These are phyloP conservation scores for Tortricodes alternella DNA, from an alignment of 2,888 invertebrate genomes.

Conservation along the genomic window DNA sequence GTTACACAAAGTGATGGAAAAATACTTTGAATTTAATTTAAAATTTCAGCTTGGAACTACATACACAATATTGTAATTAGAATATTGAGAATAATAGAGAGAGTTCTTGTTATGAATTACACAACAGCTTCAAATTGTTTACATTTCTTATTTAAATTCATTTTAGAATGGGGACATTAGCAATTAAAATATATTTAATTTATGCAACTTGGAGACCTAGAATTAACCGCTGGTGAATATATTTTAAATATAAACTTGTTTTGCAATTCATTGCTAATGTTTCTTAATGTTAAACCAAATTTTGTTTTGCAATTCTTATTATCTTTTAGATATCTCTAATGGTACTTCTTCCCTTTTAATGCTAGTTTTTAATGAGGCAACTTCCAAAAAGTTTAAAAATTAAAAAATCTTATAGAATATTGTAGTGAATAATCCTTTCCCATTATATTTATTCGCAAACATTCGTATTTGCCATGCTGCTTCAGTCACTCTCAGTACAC, in stretches of 20 bases:
- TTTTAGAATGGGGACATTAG: background rate
- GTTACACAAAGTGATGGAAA: no score
- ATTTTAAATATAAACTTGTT: background rate
- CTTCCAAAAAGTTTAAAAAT: no score
- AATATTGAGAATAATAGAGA: background rate
- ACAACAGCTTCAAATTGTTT: background rate
- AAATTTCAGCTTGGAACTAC: no score
- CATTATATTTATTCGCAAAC: no score
- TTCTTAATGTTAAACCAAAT: background rate
- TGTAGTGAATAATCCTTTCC: no score
- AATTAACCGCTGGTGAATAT: background rate
- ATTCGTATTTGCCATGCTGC: no score
- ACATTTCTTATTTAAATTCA: background rate
- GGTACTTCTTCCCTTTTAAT: no score
- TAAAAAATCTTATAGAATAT: no score
- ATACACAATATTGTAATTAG: background rate
- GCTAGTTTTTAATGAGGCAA: no score
- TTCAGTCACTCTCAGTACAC: no score
- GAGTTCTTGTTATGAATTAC: no score
- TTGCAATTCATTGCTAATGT: background rate
- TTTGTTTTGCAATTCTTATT: constrained; percentile 10
- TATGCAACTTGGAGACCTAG: background rate
- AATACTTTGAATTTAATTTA: no score
- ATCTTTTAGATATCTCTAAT: background rate
- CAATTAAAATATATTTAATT: background rate